These are phyloP conservation scores for Anastatus disparis DNA, from an alignment of 1,140 invertebrate genomes.

Conservation along the genomic window DNA sequence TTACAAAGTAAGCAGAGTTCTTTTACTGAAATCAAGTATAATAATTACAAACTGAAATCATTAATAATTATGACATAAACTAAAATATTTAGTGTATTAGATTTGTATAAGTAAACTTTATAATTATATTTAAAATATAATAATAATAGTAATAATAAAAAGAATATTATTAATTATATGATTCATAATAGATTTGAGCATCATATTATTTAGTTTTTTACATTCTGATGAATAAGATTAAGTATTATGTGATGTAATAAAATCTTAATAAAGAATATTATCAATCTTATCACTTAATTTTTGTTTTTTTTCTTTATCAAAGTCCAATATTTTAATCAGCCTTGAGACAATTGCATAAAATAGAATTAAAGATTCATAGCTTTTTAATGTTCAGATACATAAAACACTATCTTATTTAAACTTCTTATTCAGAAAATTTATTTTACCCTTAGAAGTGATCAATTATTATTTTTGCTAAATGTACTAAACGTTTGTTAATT, in stretches of 20 bases:
- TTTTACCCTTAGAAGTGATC: too few relatives aligned
- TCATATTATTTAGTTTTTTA: neutral
- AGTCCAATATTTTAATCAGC: conserved; percentile 3
- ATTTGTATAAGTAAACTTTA: too few relatives aligned
- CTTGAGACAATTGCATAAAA: neutral
- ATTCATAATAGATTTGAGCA: neutral
- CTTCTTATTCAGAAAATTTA: conserved; percentile 1
- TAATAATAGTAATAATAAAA: neutral
- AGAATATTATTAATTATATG: neutral
- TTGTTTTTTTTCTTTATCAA: conserved; percentile 16
- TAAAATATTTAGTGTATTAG: too few relatives aligned
- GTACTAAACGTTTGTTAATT: too few relatives aligned
- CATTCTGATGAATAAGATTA: neutral
- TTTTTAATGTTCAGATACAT: neutral
- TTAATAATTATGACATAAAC: too few relatives aligned
- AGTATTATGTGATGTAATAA: conserved; percentile 4
- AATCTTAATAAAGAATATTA: neutral
- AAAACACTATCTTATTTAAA: neutral
- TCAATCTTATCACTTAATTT: conserved; percentile 12
- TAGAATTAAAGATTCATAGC: neutral
- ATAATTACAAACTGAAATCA: too few relatives aligned
- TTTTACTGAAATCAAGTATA: too few relatives aligned
- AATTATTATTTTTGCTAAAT: too few relatives aligned
- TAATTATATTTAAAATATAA: too few relatives aligned
- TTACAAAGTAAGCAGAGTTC: too few relatives aligned